Conservation (phyloP, 2,113 vertebrate species). For the Colossoma macropomum region DNA sequence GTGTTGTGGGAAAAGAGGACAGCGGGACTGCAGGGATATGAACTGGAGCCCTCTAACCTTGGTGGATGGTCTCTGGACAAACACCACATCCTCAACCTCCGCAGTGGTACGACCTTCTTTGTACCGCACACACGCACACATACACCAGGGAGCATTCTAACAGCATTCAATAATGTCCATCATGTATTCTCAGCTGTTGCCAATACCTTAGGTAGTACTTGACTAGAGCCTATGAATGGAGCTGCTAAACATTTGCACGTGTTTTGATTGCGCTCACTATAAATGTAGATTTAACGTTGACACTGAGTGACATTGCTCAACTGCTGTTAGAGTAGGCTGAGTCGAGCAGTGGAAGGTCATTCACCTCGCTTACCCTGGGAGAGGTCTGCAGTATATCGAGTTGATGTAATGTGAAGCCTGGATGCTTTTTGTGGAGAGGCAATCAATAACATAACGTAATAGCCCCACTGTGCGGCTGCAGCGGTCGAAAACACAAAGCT, state of each 20-base stretch:
- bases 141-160: not conserved
- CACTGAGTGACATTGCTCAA: conserved; percentile 1
- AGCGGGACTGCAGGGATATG: conserved; percentile 90
- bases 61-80: conserved; percentile 98
- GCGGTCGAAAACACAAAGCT: conserved; percentile 21
- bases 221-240: not conserved
- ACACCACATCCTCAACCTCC: conserved; percentile 94
- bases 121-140: not conserved
- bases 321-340: not conserved
- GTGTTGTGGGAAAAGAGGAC: conserved; percentile 98
- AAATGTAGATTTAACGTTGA: not conserved
- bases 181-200: not conserved
- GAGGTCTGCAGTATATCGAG: conserved; percentile 10
- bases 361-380: not conserved
- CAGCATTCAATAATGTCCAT: not conserved
- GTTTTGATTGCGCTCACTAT: not conserved
- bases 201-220: not conserved
- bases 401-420: conserved; percentile 17
- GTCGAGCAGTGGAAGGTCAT: conserved; percentile 5
- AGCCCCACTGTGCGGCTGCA: conserved; percentile 16
- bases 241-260: not conserved
- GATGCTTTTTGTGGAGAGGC: conserved; percentile 24
- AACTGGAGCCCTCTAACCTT: conserved; percentile 93
- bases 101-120: conserved; percentile 82
- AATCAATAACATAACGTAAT: conserved; percentile 35